Evolutionary conservation across 2,797 vertebrate genomes (phyloP).

Genomic region (Melanotaenia nigrans): DNA sequence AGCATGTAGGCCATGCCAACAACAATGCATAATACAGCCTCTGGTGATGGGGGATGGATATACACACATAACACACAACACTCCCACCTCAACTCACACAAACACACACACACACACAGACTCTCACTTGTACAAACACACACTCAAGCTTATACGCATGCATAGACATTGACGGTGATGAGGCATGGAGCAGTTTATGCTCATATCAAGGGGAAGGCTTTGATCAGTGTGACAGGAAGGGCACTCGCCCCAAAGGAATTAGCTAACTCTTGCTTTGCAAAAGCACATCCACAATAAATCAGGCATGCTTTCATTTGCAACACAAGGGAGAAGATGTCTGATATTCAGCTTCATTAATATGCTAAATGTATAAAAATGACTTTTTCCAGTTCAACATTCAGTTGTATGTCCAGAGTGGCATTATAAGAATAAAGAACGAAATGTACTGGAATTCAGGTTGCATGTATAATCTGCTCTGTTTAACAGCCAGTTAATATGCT

Average conservation of each 20-base stretch:
- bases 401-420: slow-evolving; percentile 68
- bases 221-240: slow-evolving; percentile 81
- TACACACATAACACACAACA: slow-evolving; percentile 42
- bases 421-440: slow-evolving; percentile 52
- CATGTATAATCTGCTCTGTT: slow-evolving; percentile 66
- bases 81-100: slow-evolving; percentile 41
- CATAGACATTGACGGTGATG: slow-evolving; percentile 75
- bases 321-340: slow-evolving; percentile 54
- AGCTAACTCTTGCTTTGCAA: slow-evolving; percentile 73
- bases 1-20: slow-evolving; percentile 86
- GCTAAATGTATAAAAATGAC: slow-evolving; percentile 77
- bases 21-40: slow-evolving; percentile 85
- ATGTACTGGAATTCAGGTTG: slow-evolving; percentile 65
- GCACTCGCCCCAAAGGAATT: slow-evolving; percentile 77
- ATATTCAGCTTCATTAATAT: slow-evolving; percentile 81
- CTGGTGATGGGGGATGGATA: slow-evolving; percentile 76
- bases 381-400: slow-evolving; percentile 75
- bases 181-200: slow-evolving; percentile 78
- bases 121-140: slow-evolving; percentile 28
- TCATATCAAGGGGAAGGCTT: slow-evolving; percentile 78
- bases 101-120: slow-evolving; percentile 25
- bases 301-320: slow-evolving; percentile 59
- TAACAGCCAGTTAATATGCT: slow-evolving; percentile 69
- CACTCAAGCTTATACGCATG: slow-evolving; percentile 57
- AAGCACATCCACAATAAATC: slow-evolving; percentile 78